Base-by-base conservation (phyloP, 2,113 vertebrate genomes). In the Odobenus rosmarus region DNA sequence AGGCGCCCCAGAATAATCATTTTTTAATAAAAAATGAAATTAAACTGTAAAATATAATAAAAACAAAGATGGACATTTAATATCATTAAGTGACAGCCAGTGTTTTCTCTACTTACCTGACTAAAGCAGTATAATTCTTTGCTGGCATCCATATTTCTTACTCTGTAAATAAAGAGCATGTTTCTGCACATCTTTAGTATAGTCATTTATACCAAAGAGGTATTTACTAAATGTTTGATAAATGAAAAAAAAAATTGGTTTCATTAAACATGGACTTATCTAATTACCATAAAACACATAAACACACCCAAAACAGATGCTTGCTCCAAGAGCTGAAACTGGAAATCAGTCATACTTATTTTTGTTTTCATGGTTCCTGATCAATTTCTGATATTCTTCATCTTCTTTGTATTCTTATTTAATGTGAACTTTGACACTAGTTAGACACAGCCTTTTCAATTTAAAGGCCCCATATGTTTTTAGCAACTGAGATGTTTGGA, bases 401-500 rank as follows among this genome's bases (percentile, higher is more conserved):
- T 77, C 42, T 77, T 49, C 42, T 49, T 77, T 77, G 28, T 16
- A 26, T 39, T 23, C 33, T 57, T 87, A 53, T 59, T 83, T 81
- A 62, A 67, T 14, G 53, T 85, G 31, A 72, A 79, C 46, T n/a
- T 87, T 57, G 51, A 82, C 53, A 85, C 10, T 13, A 88, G 12
- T 19, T 80, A 93, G 18, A 53, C 6, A 83, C 16, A 87, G 46
- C 11, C 4, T 90, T 90, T 94, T 94, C 15, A 26, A 16, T 83
- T 53, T 89, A 57, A 83, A 79, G 36, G 1, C 3, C n/a, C 14
- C 49, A 31, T 23, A 36, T 57, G 33, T 13, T 97, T 98, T 98
- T 96, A 98, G 93, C 97, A 97, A 85, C 81, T 97, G 67, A 89
- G 88, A 98, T 1, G 21, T 6, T 42, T 93, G 36, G 51, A 92